phyloP scores from a whole-genome alignment of 1,140 invertebrate species.

The Trypoxylus dichotomus region DNA sequence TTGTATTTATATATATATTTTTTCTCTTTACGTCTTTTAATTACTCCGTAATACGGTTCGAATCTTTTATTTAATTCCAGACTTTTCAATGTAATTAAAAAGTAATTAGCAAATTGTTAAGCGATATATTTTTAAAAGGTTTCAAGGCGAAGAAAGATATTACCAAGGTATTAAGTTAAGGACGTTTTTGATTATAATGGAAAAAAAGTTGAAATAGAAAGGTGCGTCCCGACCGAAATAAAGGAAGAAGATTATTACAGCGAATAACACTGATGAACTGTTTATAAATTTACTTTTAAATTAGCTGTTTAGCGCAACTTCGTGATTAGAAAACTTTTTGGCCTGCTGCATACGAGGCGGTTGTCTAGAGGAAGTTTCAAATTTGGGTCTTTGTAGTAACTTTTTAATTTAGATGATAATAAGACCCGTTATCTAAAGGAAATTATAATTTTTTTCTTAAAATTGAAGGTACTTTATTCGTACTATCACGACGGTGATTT shows the following conservation, averaged over 20 bases:
- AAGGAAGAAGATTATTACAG: not conserved
- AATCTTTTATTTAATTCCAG: not conserved
- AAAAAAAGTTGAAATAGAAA: not conserved
- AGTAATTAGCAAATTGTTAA: not conserved
- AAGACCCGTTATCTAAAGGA: not conserved
- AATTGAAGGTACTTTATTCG: not conserved
- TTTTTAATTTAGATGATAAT: constrained; percentile 26
- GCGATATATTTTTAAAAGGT: not conserved
- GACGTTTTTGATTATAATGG: not conserved
- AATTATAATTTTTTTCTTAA: not conserved
- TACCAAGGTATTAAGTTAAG: not conserved
- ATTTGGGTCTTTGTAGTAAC: constrained; percentile 17
- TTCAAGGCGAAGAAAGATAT: not conserved
- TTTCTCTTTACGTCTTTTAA: too few species aligned
- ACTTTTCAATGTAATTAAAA: not conserved
- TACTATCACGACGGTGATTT: not conserved
- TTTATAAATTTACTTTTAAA: constrained; percentile 26
- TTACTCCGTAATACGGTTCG: too few species aligned
- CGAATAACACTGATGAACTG: constrained; percentile 10
- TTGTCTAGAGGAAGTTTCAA: not conserved
- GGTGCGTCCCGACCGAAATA: not conserved
- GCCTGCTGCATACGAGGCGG: not conserved
- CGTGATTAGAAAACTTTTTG: constrained; percentile 22
- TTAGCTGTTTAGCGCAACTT: constrained; percentile 18
- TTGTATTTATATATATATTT: too few species aligned